These are phyloP conservation scores for Notospermus geniculatus DNA, from an alignment of 1,140 invertebrate genomes.

Conservation along the genomic window DNA sequence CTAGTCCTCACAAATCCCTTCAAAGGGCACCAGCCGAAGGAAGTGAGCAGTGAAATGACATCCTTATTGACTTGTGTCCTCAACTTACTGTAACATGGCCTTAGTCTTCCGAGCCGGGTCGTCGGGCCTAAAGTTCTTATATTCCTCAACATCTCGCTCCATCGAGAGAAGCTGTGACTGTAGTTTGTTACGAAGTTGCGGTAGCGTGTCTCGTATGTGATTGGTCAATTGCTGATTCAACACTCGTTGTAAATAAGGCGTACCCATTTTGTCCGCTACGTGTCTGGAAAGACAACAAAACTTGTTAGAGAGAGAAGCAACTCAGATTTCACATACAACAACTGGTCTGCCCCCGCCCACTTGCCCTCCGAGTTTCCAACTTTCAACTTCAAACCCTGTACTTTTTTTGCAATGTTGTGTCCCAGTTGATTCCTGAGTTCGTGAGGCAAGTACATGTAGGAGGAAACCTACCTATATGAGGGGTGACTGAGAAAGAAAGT, in stretches of 20 bases:
- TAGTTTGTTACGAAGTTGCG: slow-evolving; percentile 89
- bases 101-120: slow-evolving; percentile 99
- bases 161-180: slow-evolving; percentile 93
- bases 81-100: slow-evolving; percentile 98
- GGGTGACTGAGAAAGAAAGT: slow-evolving; percentile 88
- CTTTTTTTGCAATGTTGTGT: too few relatives aligned
- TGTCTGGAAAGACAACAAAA: slow-evolving; percentile 60
- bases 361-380: too few relatives aligned
- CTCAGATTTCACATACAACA: too few relatives aligned
- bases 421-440: too few relatives aligned
- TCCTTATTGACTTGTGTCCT: too few relatives aligned
- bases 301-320: too few relatives aligned
- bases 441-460: too few relatives aligned
- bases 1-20: too few relatives aligned
- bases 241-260: slow-evolving; percentile 90
- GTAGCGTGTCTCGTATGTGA: slow-evolving; percentile 97
- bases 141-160: slow-evolving; percentile 99
- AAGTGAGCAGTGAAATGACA: too few relatives aligned
- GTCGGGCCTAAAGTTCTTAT: slow-evolving; percentile 96
- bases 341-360: too few relatives aligned
- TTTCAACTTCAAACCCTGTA: too few relatives aligned
- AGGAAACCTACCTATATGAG: slow-evolving; percentile 58
- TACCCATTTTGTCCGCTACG: slow-evolving; percentile 94
- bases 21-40: too few relatives aligned
- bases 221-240: slow-evolving; percentile 99